Base-by-base conservation (phyloP, 2,797 vertebrate genomes). In the Rhynchonycteris naso region DNA sequence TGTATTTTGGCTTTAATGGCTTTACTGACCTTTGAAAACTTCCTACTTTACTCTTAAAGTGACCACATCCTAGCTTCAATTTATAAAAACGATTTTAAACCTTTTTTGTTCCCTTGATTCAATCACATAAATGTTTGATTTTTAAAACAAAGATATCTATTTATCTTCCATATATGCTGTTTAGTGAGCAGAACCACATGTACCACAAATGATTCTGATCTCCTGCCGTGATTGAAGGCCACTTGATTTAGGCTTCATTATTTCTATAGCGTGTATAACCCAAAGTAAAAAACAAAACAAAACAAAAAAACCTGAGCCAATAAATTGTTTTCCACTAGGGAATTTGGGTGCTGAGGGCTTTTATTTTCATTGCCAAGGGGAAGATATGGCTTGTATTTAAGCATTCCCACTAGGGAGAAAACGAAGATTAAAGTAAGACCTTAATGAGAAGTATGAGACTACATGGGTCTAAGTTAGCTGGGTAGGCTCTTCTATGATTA, bases 21-120 rank as follows among this genome's bases (percentile, higher is more conserved):
- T 86, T 71, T n/a, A 65, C 7, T 82, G 90, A 90, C 65, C 86
- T 95, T 75, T 65, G 79, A 84, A 88, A 93, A 76, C 24, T 63
- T 92, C 83, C 33, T 91, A 66, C 19, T 94, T 74, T 82, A 71
- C 54, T 92, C 69, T 95, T 58, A 86, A 89, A 84, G 89, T 92
- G 82, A 94, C 80, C 93, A 87, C 75, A 74, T 71, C 58, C 63
- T 72, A 80, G 91, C n/a, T 72, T 68, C 18, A 16, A 89, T 68
- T 93, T 90, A 87, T 56, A 30, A 52, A 95, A 89, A 84, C 18
- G 78, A 68, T 88, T 93, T 58, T 35, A 58, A 89, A 92, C 33
- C 92, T 52, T 65, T 19, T 54, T 92, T 50, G 28, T 72, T 84
- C 24, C 52, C 80, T 93, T 80, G 66, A 96, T 81, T 86, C 3